Base-by-base conservation (phyloP, 2,797 vertebrate species). In the Hafferia zeledoni region DNA sequence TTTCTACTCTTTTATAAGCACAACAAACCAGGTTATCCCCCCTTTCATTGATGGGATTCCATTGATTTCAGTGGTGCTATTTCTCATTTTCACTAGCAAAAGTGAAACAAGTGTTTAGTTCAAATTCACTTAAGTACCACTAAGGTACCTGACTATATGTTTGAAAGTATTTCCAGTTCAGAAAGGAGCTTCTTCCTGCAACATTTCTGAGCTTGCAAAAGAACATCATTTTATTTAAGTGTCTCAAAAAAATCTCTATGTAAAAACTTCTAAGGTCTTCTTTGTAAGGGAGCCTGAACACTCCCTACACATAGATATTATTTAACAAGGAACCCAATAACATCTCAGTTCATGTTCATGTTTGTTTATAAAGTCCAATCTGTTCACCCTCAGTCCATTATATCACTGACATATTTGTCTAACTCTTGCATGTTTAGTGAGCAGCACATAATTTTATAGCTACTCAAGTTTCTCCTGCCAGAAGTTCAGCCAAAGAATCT, bases 401-500 rank as follows among this genome's bases (percentile, higher is more conserved):
- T n/a, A 94, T 92, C 63, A 76, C 27, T 83, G 70, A 75, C 53
- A 33, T 33, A 61, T 88, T 88, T 95, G 44, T 84, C 80, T 76
- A 79, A 87, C 44, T 90, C 69, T 74, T 64, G 50, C 74, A 60
- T 23, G 28, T 79, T 72, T 67, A 81, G 72, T 18, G 64, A 84
- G 47, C 3, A 2, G 75, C 80, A 76, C 17, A 17, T 87, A 37
- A 78, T 78, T 88, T 88, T 43, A 46, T 7, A 72, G 19, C 67
- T 78, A 20, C 33, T 87, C 59, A 59, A n/a, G 70, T 60, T 82
- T 17, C 47, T 69, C 37, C 85, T 93, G 55, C 39, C 55, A 76
- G 35, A 82, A 87, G 31, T 79, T 90, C 94, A 94, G 77, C 77
- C 63, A 89, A 95, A 87, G 50, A 82, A 92, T 87, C 64, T 75